phyloP scores from a whole-genome alignment of 2,888 invertebrate species.

The Liposcelis brunnea region DNA sequence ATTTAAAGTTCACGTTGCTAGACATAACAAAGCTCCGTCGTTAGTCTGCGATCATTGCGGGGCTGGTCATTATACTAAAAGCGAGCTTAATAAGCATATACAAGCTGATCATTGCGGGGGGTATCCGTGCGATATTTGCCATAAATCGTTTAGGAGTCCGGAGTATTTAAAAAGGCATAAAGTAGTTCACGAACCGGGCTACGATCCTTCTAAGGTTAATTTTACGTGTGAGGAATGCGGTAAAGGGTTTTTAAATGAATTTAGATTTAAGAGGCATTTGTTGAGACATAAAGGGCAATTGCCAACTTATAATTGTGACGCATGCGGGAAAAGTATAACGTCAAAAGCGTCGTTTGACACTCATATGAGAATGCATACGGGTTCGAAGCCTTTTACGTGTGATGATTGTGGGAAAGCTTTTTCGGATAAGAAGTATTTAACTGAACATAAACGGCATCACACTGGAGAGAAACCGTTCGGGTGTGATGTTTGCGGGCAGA shows the following conservation, averaged over 20 bases:
- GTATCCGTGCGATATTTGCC: slow-evolving; percentile 17
- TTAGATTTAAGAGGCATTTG: slow-evolving; percentile 1
- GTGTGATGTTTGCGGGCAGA: slow-evolving; percentile 14
- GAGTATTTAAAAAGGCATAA: slow-evolving; percentile 14
- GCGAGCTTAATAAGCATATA: background rate
- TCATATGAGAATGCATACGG: slow-evolving; percentile 38
- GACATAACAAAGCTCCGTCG: background rate
- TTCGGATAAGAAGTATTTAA: slow-evolving; percentile 19
- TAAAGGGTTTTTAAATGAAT: slow-evolving; percentile 20
- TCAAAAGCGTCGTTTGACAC: slow-evolving; percentile 28
- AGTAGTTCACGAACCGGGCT: slow-evolving; percentile 9
- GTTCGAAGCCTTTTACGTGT: slow-evolving; percentile 29
- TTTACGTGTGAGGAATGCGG: slow-evolving; percentile 18
- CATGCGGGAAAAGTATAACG: slow-evolving; percentile 22
- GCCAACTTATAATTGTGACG: no score
- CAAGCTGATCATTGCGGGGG: slow-evolving; percentile 1
- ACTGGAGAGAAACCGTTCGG: slow-evolving; percentile 12
- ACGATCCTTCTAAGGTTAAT: slow-evolving; percentile 12
- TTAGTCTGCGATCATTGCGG: slow-evolving; percentile 5
- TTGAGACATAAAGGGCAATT: slow-evolving; percentile 1
- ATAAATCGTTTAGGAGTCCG: slow-evolving; percentile 16
- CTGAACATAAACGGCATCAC: slow-evolving; percentile 12
- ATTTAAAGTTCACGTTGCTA: background rate
- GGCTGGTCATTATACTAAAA: background rate
- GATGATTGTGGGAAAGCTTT: slow-evolving; percentile 25